Base-by-base conservation (phyloP, 2,113 vertebrate genomes). In the Nyctibius bracteatus region DNA sequence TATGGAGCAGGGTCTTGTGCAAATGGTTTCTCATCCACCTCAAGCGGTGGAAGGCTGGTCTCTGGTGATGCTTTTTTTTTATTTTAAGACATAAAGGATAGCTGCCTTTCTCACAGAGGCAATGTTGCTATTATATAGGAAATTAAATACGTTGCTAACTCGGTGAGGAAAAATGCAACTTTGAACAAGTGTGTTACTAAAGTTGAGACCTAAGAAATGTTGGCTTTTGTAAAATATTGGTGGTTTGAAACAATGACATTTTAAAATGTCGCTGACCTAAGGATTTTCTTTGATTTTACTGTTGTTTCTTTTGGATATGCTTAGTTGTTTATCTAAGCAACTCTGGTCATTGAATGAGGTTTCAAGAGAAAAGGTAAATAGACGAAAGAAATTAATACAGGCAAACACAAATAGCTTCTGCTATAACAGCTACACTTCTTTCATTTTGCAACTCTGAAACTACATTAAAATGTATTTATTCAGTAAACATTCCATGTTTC, bases 241-340 rank as follows among this genome's bases (percentile, higher is more conserved):
- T 94, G 79, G 73, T 83, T 96, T 97, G 83, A 97, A 97, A 97
- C 72, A 92, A 95, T 88, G 81, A 49, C 30, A 37, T 81, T 94
- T 96, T 17, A 35, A 95, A 97, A 94, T 83, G 62, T 86, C 97
- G 97, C 96, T 97, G 96, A 91, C 83, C 81, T 94, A 96, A 96
- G 96, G 94, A 96, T 96, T 98, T 97, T 97, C 89, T 97, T 95
- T 96, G 68, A 81, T 96, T 96, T 95, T 93, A 91, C 85, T 94
- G 63, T 81, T 98, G 86, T 98, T 98, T 97, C 96, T 97, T 91
- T 98, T 98, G 97, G 97, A 97, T 96, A 73, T 41, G 46, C 31
- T 68, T 92, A 91, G 67, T 79, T 96, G 87, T 96, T 98, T 98
- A 88, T 93, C 88, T 96, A 96, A 97, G 96, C 79, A 97, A 85